Evolutionary conservation across 2,797 vertebrate species (phyloP).

Genomic region (Artibeus lituratus): DNA sequence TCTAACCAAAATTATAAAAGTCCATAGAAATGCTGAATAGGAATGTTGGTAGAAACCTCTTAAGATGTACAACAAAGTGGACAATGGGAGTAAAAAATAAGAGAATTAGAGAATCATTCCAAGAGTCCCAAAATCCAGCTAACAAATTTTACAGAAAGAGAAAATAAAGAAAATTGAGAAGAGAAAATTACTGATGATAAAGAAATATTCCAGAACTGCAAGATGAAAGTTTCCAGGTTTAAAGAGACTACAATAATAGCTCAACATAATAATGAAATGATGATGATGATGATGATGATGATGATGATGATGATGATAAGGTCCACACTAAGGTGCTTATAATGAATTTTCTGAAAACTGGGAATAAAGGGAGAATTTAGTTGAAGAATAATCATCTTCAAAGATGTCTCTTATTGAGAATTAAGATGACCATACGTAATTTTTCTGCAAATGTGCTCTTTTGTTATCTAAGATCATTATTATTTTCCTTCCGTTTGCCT

Average conservation of each 20-base stretch:
- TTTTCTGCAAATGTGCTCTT: not conserved
- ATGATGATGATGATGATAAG: not conserved
- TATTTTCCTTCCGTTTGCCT: not conserved
- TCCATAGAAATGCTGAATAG: not conserved
- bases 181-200: not conserved
- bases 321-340: not conserved
- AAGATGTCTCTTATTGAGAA: not conserved
- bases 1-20: not conserved
- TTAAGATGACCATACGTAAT: not conserved
- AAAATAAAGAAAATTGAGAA: not conserved
- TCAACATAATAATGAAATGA: not conserved
- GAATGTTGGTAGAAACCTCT: not conserved
- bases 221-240: not conserved
- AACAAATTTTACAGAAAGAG: not conserved
- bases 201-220: not conserved
- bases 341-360: not conserved
- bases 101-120: not conserved
- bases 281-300: not conserved
- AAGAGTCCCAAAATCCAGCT: not conserved
- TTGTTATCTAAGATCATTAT: not conserved
- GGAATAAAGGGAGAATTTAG: not conserved
- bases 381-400: not conserved
- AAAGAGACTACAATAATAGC: not conserved
- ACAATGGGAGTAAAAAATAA: not conserved
- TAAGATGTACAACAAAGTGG: not conserved